Conservation (phyloP, 2,888 invertebrate genomes). For the Abrostola tripartita region DNA sequence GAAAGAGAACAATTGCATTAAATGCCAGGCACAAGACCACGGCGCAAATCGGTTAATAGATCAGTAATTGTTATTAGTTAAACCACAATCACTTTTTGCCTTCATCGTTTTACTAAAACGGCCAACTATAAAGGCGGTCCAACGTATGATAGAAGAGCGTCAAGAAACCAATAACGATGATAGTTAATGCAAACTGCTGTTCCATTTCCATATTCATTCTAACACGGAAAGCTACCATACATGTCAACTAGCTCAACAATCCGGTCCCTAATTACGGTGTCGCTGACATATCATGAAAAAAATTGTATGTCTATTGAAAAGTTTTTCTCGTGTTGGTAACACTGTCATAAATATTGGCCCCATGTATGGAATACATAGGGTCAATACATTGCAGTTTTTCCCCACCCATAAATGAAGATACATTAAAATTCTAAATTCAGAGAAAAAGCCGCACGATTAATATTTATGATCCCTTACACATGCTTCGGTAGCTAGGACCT, state of each 20-base stretch:
- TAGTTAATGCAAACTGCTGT: slow-evolving; percentile 14
- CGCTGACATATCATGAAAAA: slow-evolving; percentile 11
- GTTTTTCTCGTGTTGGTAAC: slow-evolving; percentile 28
- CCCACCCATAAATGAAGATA: slow-evolving; percentile 23
- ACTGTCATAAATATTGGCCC: slow-evolving; percentile 31
- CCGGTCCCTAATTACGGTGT: slow-evolving; percentile 6
- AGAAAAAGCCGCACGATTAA: slow-evolving; percentile 31
- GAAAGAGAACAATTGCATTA: too few relatives aligned
- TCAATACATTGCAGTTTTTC: slow-evolving; percentile 22
- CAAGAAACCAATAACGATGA: neutral
- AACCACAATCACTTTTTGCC: neutral
- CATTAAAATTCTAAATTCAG: slow-evolving; percentile 42
- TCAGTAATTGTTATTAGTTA: too few relatives aligned
- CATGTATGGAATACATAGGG: slow-evolving; percentile 31
- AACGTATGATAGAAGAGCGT: neutral
- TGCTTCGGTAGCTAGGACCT: slow-evolving; percentile 9
- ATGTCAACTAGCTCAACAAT: slow-evolving; percentile 1
- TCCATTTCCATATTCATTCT: neutral
- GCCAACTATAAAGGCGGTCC: neutral
- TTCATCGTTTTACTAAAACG: neutral
- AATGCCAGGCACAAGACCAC: too few relatives aligned
- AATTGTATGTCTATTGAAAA: slow-evolving; percentile 22
- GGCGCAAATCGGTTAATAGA: too few relatives aligned
- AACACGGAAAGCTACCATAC: slow-evolving; percentile 8
- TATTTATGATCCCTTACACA: slow-evolving; percentile 35